Percentiles rank a stretch among this genome's conserved stretches.
Conservation (phyloP, 2,113 vertebrate genomes). For the Mobula hypostoma region DNA sequence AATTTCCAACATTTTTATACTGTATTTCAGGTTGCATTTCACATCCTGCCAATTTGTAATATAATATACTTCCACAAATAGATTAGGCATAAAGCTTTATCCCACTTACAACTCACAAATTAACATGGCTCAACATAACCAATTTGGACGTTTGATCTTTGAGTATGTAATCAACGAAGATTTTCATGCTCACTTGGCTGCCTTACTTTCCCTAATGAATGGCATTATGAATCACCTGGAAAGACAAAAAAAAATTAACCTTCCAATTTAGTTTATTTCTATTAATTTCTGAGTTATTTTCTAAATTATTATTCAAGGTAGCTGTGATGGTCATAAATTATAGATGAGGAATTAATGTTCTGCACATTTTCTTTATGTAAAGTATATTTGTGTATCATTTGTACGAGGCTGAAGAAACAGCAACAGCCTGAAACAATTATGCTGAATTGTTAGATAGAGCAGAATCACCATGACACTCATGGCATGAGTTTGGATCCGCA, state of each 20-base stretch:
- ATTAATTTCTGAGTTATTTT: neutral
- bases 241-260: neutral
- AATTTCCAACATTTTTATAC: neutral
- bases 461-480: neutral
- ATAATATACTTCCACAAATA: neutral
- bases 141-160: neutral
- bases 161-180: neutral
- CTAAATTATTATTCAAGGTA: neutral
- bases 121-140: slow-evolving; percentile 5
- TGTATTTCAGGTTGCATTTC: neutral
- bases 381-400: neutral
- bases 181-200: neutral
- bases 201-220: slow-evolving; percentile 3
- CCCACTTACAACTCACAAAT: neutral
- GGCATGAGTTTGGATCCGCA: neutral
- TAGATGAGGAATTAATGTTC: neutral
- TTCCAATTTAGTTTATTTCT: neutral
- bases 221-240: neutral
- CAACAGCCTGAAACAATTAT: neutral
- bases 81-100: slow-evolving; percentile 12
- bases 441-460: neutral
- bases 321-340: neutral
- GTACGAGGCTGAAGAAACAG: neutral
- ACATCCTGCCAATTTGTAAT: neutral
- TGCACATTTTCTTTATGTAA: neutral